Conservation (phyloP, 2,113 vertebrate genomes). For the Entelurus aequoreus region DNA sequence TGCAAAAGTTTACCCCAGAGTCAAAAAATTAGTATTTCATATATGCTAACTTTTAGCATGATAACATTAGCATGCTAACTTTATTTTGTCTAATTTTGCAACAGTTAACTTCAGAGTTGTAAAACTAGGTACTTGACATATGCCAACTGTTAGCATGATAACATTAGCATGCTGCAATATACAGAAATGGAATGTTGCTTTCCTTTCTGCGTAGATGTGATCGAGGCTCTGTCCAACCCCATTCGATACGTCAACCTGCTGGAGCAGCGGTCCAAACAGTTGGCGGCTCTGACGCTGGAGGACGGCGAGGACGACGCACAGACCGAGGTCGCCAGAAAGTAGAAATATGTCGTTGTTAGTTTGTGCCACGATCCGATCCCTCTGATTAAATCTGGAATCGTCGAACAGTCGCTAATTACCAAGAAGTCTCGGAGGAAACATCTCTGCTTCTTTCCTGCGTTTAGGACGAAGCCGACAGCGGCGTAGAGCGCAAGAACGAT, state of each 20-base stretch:
- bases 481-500: constrained; percentile 80
- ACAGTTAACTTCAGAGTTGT: no score
- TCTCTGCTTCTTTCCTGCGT: background rate
- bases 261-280: constrained; percentile 95
- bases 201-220: constrained; percentile 79
- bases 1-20: no score
- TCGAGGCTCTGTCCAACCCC: constrained; percentile 96
- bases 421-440: background rate
- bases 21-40: no score
- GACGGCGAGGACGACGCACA: constrained; percentile 86
- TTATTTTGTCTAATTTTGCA: no score
- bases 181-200: background rate
- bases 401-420: no score
- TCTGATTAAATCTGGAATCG: no score
- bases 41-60: no score
- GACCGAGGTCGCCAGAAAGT: constrained; percentile 75
- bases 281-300: constrained; percentile 91
- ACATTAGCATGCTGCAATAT: background rate
- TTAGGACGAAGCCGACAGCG: constrained; percentile 79
- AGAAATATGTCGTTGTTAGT: no score
- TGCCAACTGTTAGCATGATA: no score
- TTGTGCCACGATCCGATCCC: no score
- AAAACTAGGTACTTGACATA: no score
- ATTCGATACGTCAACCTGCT: constrained; percentile 95
- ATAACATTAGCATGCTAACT: no score